Conservation (phyloP, 2,113 vertebrate genomes). For the Myodes glareolus region DNA sequence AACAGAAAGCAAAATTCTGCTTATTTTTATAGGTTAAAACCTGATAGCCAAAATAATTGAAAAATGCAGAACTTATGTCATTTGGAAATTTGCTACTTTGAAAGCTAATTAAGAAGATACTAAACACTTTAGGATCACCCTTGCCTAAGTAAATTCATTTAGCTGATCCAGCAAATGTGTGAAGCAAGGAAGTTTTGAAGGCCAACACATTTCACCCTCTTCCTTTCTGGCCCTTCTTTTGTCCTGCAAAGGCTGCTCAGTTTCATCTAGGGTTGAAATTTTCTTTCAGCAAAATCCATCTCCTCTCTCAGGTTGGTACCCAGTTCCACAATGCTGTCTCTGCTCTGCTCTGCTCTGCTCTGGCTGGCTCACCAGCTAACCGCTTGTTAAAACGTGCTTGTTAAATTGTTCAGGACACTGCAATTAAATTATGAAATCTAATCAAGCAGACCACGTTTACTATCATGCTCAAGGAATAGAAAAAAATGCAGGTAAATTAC, state of each 20-base stretch:
- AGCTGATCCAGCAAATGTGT: neutral
- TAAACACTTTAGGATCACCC: neutral
- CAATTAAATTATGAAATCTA: slow-evolving; percentile 47
- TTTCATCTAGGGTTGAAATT: slow-evolving; percentile 50
- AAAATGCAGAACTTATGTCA: neutral
- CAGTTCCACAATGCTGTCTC: neutral
- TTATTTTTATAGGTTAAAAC: neutral
- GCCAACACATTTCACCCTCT: neutral
- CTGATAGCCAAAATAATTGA: neutral
- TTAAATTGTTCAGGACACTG: slow-evolving; percentile 30
- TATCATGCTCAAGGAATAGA: neutral
- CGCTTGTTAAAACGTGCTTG: slow-evolving; percentile 48
- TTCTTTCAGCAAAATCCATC: slow-evolving; percentile 4
- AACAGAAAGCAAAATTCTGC: neutral
- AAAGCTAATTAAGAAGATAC: neutral
- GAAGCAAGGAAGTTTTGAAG: neutral
- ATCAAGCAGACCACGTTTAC: neutral
- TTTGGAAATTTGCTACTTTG: neutral
- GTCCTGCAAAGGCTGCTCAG: neutral
- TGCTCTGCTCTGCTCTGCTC: neutral
- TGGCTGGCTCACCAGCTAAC: slow-evolving; percentile 66
- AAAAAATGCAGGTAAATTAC: slow-evolving; percentile 37
- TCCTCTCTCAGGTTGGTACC: neutral
- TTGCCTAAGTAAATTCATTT: neutral
- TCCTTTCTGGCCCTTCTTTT: neutral